These are phyloP conservation scores for Turritopsis dohrnii DNA, from an alignment of 30 jellyfish, hydroid and myxozoan genomes.

Conservation along the genomic window DNA sequence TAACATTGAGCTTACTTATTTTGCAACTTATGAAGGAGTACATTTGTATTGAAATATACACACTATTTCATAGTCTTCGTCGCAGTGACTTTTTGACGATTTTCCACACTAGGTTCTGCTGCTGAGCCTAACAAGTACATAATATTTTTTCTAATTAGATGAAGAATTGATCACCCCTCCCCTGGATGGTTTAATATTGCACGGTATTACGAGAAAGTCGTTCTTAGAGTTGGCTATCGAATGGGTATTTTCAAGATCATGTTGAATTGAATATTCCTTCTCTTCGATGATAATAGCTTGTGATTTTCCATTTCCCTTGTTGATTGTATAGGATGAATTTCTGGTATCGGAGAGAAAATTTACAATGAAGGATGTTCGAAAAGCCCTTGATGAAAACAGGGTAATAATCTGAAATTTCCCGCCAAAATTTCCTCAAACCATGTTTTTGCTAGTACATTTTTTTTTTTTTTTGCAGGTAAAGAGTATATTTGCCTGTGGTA, in stretches of 20 bases:
- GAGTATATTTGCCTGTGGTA: slow-evolving; percentile 86
- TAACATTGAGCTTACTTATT: too few relatives aligned
- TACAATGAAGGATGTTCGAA: slow-evolving; percentile 61
- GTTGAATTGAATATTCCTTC: neutral
- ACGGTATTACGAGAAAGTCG: slow-evolving; percentile 88
- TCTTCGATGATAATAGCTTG: neutral
- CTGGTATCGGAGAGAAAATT: slow-evolving; percentile 60
- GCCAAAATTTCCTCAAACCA: neutral
- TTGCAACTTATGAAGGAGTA: too few relatives aligned
- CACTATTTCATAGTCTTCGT: neutral
- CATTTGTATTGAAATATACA: too few relatives aligned
- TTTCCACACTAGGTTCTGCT: too few relatives aligned
- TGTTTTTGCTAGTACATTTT: neutral
- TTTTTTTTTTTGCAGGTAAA: slow-evolving; percentile 36
- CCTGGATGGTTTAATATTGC: slow-evolving; percentile 70
- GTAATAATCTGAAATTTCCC: too few relatives aligned
- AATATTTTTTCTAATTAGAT: slow-evolving; percentile 39
- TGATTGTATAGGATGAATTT: slow-evolving; percentile 57
- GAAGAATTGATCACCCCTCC: slow-evolving; percentile 84
- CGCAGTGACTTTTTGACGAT: neutral
- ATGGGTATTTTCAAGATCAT: slow-evolving; percentile 52
- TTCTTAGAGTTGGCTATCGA: slow-evolving; percentile 65
- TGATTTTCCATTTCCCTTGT: neutral
- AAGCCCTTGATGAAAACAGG: slow-evolving; percentile 72
- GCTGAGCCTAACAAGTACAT: too few relatives aligned